Evolutionary conservation across 2,797 vertebrate species (phyloP), one percentile per base, ranked within the genome.

Genomic region (Perodicticus potto): DNA sequence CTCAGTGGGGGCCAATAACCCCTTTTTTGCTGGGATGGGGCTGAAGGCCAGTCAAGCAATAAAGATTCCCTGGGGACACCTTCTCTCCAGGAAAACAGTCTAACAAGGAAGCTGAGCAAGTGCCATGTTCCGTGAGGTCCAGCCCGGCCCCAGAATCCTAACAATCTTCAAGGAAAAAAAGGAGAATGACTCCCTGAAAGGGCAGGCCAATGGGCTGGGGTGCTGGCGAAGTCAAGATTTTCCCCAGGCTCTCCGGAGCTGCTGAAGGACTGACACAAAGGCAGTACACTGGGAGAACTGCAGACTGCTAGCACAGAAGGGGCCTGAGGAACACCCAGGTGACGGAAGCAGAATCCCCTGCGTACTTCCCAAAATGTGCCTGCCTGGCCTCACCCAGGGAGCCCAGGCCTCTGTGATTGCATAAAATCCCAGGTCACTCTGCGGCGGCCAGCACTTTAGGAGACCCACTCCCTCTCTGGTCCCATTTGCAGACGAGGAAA

Each of bases 271-370:
- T 12, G 2, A 23, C 22, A 37, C 65, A n/a, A 82, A 27, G 0
- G 0, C 1, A 0, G 34, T 17, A 19, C 49, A 0, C 32, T 59
- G 63, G 3, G n/a, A 83, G 34, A 59, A 16, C 13, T 2, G n/a
- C 40, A n/a, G 81, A 12, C 43, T 0, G 2, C 17, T 25, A 4
- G n/a, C 0, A 0, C 4, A 6, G 55, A 63, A 45, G 32, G 57
- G 61, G 23, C 17, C n/a, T 49, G 37, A 0, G 29, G 32, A 70
- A 29, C 1, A 17, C 29, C 34, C 57, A 17, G 69, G 63, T 22
- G 22, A 53, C 0, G 0, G 87, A 78, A 22, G 49, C 59, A 92
- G 57, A 93, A 72, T 43, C 73, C 61, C 34, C 69, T n/a, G 22
- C 3, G 45, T 59, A 8, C 29, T 57, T 43, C 86, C 91, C 89